phyloP scores from a whole-genome alignment of 1,140 invertebrate genomes.

The Drosophila lacertosa region DNA sequence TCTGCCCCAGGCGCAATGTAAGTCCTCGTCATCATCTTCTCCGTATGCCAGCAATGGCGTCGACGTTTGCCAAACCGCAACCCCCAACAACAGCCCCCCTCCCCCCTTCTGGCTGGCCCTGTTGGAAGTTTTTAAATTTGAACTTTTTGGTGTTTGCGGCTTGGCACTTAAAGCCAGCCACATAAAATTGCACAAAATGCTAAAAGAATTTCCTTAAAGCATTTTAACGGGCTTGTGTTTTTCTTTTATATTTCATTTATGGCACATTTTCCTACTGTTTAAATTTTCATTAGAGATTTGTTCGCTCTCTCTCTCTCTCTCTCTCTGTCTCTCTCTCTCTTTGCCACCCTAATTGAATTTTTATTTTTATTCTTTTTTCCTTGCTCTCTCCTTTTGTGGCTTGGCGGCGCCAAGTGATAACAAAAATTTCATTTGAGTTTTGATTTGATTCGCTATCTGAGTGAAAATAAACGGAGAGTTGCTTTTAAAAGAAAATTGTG shows the following conservation, averaged over 20 bases:
- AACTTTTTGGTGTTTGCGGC: constrained; percentile 73
- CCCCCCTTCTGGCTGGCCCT: too few species aligned
- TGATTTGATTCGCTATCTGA: constrained; percentile 41
- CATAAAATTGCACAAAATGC: constrained; percentile 40
- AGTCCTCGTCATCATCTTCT: constrained; percentile 12
- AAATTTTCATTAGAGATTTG: constrained; percentile 78
- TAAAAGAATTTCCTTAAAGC: constrained; percentile 57
- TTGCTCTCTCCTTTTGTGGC: constrained; percentile 12
- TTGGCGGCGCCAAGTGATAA: constrained; percentile 38
- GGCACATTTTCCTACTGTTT: constrained; percentile 64
- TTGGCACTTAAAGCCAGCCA: constrained; percentile 62
- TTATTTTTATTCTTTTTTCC: background rate
- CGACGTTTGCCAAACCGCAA: constrained; percentile 37
- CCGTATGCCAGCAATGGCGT: constrained; percentile 41
- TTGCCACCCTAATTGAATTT: constrained; percentile 18
- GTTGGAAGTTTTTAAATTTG: constrained; percentile 64
- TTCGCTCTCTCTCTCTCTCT: constrained; percentile 9
- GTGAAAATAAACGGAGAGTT: constrained; percentile 18
- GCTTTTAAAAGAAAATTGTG: too few species aligned
- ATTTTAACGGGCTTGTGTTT: constrained; percentile 32
- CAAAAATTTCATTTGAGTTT: constrained; percentile 42
- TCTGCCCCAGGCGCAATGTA: background rate
- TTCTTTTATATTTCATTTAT: constrained; percentile 54
- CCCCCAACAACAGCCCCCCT: background rate
- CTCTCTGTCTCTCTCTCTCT: constrained; percentile 11